A percentile compares a stretch with the other conserved stretches of the same genome.
phyloP scores from a whole-genome alignment of 2,797 vertebrate genomes.

The Semaprochilodus insignis region DNA sequence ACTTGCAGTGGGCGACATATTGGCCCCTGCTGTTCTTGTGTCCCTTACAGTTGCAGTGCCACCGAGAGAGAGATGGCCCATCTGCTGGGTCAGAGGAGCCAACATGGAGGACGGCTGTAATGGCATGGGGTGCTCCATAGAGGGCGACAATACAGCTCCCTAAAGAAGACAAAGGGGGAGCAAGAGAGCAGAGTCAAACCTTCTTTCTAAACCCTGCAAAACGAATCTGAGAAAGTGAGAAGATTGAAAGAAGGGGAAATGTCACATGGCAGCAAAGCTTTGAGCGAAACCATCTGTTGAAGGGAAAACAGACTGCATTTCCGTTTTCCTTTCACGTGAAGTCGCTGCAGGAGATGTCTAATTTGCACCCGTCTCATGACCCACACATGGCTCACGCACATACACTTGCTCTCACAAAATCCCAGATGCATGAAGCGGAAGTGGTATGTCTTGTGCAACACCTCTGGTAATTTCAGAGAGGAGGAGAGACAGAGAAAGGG shows the following conservation, averaged over 20 bases:
- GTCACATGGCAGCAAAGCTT: background rate
- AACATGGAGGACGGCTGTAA: slow-evolving; percentile 96
- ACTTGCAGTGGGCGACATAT: slow-evolving; percentile 10
- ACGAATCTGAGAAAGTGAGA: background rate
- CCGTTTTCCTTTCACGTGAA: slow-evolving; percentile 1
- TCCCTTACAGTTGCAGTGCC: slow-evolving; percentile 91
- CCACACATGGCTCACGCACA: background rate
- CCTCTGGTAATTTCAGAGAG: background rate
- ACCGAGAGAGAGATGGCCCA: slow-evolving; percentile 97
- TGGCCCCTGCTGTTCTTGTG: slow-evolving; percentile 63
- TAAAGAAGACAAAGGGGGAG: slow-evolving; percentile 61
- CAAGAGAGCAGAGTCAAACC: slow-evolving; percentile 2
- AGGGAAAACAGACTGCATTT: slow-evolving; percentile 1
- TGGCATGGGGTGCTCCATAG: slow-evolving; percentile 97
- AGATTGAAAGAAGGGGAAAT: background rate
- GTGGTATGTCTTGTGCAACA: background rate
- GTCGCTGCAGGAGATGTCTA: background rate
- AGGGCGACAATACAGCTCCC: slow-evolving; percentile 97
- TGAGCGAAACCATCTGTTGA: background rate
- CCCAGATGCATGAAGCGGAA: slow-evolving; percentile 7
- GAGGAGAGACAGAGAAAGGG: background rate
- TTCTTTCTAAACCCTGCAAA: background rate
- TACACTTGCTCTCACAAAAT: slow-evolving; percentile 10
- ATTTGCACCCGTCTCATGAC: background rate
- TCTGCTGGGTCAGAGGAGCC: slow-evolving; percentile 92